Evolutionary conservation across 2,888 invertebrate genomes (phyloP), one percentile per base, ranked within the genome.

Genomic region (Eupithecia subumbrata): DNA sequence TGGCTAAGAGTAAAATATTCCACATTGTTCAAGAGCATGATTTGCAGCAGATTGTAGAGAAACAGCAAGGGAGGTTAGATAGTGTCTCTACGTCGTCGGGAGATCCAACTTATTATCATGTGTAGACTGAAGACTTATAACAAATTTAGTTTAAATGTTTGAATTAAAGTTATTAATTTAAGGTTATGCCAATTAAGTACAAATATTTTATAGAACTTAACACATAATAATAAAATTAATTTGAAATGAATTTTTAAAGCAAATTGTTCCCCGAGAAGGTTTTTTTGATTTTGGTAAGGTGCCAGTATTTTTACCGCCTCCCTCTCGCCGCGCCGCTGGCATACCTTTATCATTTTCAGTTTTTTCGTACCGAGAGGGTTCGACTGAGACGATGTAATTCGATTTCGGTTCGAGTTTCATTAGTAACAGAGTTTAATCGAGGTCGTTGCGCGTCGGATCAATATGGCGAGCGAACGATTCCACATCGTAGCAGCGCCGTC

Each of bases 1-100:
- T 95, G 48, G 95, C 95, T 0, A 95, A 95, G 76, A 93, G 89
- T 81, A 92, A 95, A 84, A 95, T 95, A 80, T 95, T 95, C 72
- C 83, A 91, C 0, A 88, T 94, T 0, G 95, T 95, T 0, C 95
- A 95, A 79, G 94, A 95, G 76, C 92, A 93, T 68, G 95, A 95
- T 79, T 83, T 95, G 74, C 90, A 93, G 73, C 95, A 95, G 81
- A 95, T 95, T 37, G 91, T 94, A 40, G 90, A 93, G 73, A 92
- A 88, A 18, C 83, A 82, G 69, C 81, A 81, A 5, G 82, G 76
- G 0, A 79, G 86, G 0, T 80, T 82, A n/a, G 90, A 91, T n/a
- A 82, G 85, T 9, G 87, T 87, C 11, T 80, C 86, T 2, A 80
- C 86, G 12, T 77, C 86, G 11, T 78, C 87, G 1, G 82, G 77